A percentile compares a stretch with the other conserved stretches of the same genome.
Conservation (phyloP, 2,888 invertebrate genomes). For the Brachypterus glaber region DNA sequence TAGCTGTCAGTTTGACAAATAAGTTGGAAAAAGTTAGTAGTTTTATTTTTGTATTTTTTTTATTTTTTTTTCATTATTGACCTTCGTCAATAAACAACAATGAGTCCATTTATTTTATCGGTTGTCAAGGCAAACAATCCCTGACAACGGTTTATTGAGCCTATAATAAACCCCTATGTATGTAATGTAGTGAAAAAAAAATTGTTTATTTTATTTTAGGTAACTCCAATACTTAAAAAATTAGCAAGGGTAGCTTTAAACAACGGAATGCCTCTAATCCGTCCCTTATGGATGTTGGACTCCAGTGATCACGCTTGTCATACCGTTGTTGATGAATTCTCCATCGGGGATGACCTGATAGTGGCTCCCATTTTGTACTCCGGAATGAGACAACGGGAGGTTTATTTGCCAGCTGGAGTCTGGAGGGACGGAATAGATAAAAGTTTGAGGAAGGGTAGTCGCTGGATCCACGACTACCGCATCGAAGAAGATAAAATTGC, state of each 20-base stretch:
- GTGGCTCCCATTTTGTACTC: constrained; percentile 77
- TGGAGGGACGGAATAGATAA: constrained; percentile 91
- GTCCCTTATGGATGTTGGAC: constrained; percentile 85
- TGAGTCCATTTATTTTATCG: too few relatives aligned
- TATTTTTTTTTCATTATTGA: too few relatives aligned
- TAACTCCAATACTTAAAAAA: constrained; percentile 66
- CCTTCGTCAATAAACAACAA: too few relatives aligned
- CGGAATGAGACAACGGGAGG: constrained; percentile 63
- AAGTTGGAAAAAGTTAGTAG: too few relatives aligned
- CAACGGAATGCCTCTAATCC: constrained; percentile 72
- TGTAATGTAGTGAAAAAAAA: too few relatives aligned
- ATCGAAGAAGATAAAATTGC: constrained; percentile 73
- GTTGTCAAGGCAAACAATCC: too few relatives aligned
- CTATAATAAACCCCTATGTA: too few relatives aligned
- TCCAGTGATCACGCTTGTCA: constrained; percentile 70
- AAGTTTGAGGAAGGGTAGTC: constrained; percentile 73
- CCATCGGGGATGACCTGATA: constrained; percentile 80
- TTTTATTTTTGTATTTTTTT: too few relatives aligned
- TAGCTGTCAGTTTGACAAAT: too few relatives aligned
- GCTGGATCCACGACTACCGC: constrained; percentile 83
- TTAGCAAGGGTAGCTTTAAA: constrained; percentile 71
- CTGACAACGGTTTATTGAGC: too few relatives aligned
- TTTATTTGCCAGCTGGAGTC: constrained; percentile 82
- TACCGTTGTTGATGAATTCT: constrained; percentile 74
- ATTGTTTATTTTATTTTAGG: too few relatives aligned